Conservation (phyloP, 2,797 vertebrate species). For the Pipistrellus pipistrellus region DNA sequence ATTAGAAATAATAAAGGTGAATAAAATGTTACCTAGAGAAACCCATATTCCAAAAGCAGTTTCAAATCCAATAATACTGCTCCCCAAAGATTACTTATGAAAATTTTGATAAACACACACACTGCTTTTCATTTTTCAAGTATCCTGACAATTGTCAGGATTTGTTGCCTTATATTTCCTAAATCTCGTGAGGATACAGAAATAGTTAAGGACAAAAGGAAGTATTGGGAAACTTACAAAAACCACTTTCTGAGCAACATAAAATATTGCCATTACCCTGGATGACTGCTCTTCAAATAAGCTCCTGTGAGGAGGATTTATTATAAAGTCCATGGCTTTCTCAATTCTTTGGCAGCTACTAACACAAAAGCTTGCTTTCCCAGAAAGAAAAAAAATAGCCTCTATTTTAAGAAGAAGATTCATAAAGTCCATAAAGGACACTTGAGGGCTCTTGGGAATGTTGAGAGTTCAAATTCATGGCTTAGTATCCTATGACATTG, state of each 20-base stretch:
- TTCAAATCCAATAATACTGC: background rate
- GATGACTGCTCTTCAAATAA: conserved; percentile 18
- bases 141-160: conserved; percentile 23
- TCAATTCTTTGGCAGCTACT: conserved; percentile 53
- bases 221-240: background rate
- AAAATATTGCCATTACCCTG: conserved; percentile 34
- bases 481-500: conserved; percentile 8
- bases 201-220: background rate
- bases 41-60: background rate
- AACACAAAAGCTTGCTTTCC: conserved; percentile 37
- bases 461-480: conserved; percentile 13
- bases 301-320: conserved; percentile 45
- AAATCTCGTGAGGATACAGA: conserved; percentile 9
- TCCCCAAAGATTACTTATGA: background rate
- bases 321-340: background rate
- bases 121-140: conserved; percentile 9
- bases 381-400: conserved; percentile 3
- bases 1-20: background rate
- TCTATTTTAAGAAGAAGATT: conserved; percentile 12
- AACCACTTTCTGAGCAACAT: background rate
- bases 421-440: background rate
- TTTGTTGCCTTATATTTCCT: background rate
- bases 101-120: conserved; percentile 29
- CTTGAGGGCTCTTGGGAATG: background rate
- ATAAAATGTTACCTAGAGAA: background rate